Evolutionary conservation across 2,113 vertebrate genomes (phyloP).

Genomic region (Donacobius atricapilla): DNA sequence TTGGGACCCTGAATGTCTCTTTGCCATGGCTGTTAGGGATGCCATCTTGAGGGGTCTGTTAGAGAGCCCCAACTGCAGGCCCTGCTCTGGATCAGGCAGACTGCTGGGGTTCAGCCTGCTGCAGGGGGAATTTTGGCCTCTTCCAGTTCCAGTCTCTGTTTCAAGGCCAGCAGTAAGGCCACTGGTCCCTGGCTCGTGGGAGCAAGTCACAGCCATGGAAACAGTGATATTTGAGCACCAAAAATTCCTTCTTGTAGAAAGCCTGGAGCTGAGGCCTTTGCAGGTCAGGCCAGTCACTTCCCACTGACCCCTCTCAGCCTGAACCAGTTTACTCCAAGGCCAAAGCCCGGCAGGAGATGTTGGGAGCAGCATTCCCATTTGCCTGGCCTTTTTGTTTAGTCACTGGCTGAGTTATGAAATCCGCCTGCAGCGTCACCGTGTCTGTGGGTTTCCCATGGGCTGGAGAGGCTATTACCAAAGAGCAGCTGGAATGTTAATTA

Average conservation of each 20-base stretch:
- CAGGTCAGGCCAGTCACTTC: background rate
- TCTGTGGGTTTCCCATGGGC: conserved; percentile 40
- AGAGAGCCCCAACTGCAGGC: rapidly evolving
- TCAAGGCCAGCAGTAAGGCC: background rate
- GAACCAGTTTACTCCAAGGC: background rate
- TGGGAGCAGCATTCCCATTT: background rate
- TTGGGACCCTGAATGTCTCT: background rate
- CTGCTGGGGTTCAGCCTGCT: background rate
- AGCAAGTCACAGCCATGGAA: background rate
- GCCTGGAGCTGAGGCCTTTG: rapidly evolving
- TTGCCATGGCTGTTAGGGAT: background rate
- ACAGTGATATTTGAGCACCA: background rate
- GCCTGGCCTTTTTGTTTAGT: conserved; percentile 32
- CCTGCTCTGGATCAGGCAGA: rapidly evolving
- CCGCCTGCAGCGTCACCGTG: background rate
- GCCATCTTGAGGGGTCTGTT: background rate
- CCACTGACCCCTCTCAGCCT: background rate
- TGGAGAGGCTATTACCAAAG: background rate
- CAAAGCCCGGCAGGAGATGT: background rate
- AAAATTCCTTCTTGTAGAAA: background rate
- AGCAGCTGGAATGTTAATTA: conserved; percentile 43
- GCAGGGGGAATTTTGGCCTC: background rate
- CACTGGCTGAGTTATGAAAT: conserved; percentile 4
- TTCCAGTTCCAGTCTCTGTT: background rate
- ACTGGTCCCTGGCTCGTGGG: background rate